phyloP scores from a whole-genome alignment of 2,113 vertebrate species.

The Sinosuthora webbiana region DNA sequence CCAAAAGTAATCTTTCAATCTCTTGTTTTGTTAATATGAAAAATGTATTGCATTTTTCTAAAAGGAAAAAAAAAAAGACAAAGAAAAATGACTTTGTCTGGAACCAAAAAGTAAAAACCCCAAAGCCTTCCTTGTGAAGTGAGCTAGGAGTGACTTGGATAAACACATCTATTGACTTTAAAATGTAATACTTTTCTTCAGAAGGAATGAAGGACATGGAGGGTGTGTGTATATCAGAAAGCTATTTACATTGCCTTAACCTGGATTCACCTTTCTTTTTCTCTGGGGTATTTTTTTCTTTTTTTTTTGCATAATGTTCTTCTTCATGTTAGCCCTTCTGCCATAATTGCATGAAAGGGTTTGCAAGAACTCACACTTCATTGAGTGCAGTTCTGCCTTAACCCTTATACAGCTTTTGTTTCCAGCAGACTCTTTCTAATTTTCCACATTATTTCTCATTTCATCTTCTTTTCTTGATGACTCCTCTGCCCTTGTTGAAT shows the following conservation, averaged over 20 bases:
- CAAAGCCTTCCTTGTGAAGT: not conserved
- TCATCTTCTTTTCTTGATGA: not conserved
- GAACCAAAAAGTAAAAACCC: slow-evolving; percentile 10
- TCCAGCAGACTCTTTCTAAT: not conserved
- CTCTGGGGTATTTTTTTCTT: not conserved
- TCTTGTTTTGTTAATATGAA: slow-evolving; percentile 1
- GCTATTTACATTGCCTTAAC: slow-evolving; percentile 14
- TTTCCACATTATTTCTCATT: not conserved
- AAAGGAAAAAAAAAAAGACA: not conserved
- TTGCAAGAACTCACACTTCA: not conserved
- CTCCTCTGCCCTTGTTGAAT: not conserved
- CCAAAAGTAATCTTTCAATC: slow-evolving; percentile 5
- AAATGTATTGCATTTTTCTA: not conserved
- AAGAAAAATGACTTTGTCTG: not conserved
- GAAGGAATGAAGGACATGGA: not conserved
- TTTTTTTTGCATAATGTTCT: not conserved
- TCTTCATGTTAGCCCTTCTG: not conserved
- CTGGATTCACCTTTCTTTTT: slow-evolving; percentile 23
- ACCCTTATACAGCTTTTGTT: not conserved
- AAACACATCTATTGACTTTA: slow-evolving; percentile 12
- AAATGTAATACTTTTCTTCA: slow-evolving; percentile 32
- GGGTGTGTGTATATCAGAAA: not conserved
- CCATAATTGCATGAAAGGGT: not conserved
- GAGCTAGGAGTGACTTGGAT: slow-evolving; percentile 21
- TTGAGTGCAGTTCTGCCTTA: not conserved